A percentile compares a stretch with the other conserved stretches of the same genome.
Evolutionary conservation across 2,888 invertebrate genomes (phyloP).

Genomic region (Calameuta idolon): DNA sequence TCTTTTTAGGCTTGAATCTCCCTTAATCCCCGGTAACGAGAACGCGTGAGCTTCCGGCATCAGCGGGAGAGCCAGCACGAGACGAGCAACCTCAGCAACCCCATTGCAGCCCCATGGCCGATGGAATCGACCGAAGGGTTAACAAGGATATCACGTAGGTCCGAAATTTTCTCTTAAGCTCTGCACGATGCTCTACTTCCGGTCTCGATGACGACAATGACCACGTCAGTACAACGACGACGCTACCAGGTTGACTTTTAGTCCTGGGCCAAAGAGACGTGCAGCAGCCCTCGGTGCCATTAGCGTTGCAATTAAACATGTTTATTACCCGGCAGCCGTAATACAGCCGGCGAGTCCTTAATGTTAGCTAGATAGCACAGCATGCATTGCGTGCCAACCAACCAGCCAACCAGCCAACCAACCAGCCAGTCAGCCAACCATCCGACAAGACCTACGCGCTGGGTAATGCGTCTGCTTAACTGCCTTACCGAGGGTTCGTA

Average conservation of each 20-base stretch:
- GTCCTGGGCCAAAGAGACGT: conserved; percentile 18
- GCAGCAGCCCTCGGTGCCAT: conserved; percentile 39
- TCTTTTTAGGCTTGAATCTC: background rate
- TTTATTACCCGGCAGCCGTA: conserved; percentile 48
- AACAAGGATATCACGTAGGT: conserved; percentile 31
- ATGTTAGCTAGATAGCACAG: conserved; percentile 42
- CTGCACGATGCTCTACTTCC: conserved; percentile 21
- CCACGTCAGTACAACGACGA: conserved; percentile 11
- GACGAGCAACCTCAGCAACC: conserved; percentile 25
- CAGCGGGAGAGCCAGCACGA: conserved; percentile 6
- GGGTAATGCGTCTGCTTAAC: conserved; percentile 1
- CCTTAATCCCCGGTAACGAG: conserved; percentile 34
- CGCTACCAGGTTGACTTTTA: conserved; percentile 14
- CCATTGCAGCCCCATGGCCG: conserved; percentile 8
- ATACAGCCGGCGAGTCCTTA: conserved; percentile 45
- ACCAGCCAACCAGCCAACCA: conserved; percentile 13
- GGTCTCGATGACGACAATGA: background rate
- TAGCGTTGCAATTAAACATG: conserved; percentile 56
- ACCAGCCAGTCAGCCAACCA: background rate
- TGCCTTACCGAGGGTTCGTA: background rate
- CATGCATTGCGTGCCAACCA: conserved; percentile 43
- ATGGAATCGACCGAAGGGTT: conserved; percentile 33
- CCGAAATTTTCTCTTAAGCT: conserved; percentile 37
- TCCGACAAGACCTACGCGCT: conserved; percentile 1
- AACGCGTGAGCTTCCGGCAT: conserved; percentile 37